Evolutionary conservation across 1,140 invertebrate species (phyloP).

Genomic region (Trialeurodes vaporariorum): DNA sequence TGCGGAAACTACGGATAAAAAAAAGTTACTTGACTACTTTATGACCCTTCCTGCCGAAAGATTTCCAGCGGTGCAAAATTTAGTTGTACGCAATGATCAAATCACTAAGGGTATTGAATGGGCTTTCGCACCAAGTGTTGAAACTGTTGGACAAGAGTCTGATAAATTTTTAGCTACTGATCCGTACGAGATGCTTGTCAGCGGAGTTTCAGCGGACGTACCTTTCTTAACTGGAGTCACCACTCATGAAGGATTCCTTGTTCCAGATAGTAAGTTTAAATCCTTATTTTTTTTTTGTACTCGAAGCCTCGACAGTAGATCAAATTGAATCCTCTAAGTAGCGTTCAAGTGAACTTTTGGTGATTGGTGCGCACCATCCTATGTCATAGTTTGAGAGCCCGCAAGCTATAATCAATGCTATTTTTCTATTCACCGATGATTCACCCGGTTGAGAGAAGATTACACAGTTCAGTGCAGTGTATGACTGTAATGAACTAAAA

Average conservation of each 20-base stretch:
- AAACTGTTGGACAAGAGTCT: conserved; percentile 23
- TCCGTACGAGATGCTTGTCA: neutral
- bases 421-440: no score
- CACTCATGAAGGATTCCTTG: conserved; percentile 41
- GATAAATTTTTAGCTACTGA: neutral
- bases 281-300: neutral
- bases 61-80: neutral
- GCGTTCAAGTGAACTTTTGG: no score
- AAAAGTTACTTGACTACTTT: neutral
- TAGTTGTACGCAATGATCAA: neutral
- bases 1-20: neutral
- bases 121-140: conserved; percentile 1
- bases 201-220: neutral
- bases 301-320: neutral
- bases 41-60: neutral
- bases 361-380: no score
- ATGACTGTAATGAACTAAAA: no score
- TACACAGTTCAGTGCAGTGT: no score
- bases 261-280: conserved; percentile 38
- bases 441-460: no score
- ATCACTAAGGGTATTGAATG: neutral
- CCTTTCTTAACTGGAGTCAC: conserved; percentile 44
- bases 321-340: no score
- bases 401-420: no score
- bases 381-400: no score